Evolutionary conservation across 2,888 invertebrate genomes (phyloP).

Genomic region (Sceliomorpha sp.): DNA sequence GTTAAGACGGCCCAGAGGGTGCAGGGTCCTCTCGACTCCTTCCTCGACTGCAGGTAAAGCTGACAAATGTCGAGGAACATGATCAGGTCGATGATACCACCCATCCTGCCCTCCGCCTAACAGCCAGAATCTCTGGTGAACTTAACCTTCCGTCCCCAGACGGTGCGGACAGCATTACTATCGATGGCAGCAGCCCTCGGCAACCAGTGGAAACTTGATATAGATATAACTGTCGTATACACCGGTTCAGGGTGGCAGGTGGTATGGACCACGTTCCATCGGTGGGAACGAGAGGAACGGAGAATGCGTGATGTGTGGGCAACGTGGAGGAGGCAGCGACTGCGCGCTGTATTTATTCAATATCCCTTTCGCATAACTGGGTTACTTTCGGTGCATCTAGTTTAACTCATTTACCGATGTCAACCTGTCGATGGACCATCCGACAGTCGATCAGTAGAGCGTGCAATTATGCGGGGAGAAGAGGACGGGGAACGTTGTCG

Average conservation of each 20-base stretch:
- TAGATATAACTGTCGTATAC: constrained; percentile 21
- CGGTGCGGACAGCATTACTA: constrained; percentile 58
- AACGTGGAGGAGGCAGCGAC: constrained; percentile 60
- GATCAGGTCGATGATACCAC: constrained; percentile 70
- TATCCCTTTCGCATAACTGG: constrained; percentile 71
- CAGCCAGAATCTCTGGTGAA: constrained; percentile 10
- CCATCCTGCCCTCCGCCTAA: constrained; percentile 60
- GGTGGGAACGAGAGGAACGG: constrained; percentile 19
- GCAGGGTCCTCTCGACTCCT: constrained; percentile 63
- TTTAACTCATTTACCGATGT: constrained; percentile 63
- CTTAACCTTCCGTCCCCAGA: constrained; percentile 39
- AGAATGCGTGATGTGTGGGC: constrained; percentile 31
- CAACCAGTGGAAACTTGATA: constrained; percentile 28
- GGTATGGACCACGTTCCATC: constrained; percentile 31
- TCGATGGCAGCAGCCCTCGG: constrained; percentile 36
- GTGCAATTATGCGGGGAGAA: neutral
- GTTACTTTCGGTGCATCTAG: constrained; percentile 65
- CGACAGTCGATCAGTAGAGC: constrained; percentile 3
- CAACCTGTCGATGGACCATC: constrained; percentile 38
- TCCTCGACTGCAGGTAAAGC: constrained; percentile 64
- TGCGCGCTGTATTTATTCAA: constrained; percentile 74
- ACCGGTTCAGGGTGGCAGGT: constrained; percentile 38
- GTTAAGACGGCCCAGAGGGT: constrained; percentile 73
- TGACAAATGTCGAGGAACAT: constrained; percentile 74
- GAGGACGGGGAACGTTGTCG: neutral